Conservation (phyloP, 2,113 vertebrate species). For the Trachemys scripta region DNA sequence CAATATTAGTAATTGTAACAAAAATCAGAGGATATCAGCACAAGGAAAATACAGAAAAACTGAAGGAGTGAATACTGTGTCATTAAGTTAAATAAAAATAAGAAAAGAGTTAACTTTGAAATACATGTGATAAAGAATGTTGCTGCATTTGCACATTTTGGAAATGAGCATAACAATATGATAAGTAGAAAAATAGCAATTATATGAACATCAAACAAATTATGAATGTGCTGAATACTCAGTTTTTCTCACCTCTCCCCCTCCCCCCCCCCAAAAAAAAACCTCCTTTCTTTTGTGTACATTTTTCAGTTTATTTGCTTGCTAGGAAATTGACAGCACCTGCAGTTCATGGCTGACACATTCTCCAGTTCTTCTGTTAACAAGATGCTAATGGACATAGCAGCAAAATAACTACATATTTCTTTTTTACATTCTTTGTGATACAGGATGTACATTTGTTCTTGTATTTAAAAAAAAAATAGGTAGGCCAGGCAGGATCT, state of each 20-base stretch:
- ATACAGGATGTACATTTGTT: neutral
- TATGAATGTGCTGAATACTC: neutral
- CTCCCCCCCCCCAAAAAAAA: too few species aligned
- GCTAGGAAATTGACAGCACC: neutral
- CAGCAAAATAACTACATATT: neutral
- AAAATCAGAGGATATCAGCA: neutral
- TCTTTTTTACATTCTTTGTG: neutral
- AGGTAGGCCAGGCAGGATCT: neutral
- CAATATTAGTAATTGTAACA: neutral
- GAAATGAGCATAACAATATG: neutral
- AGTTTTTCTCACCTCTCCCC: neutral
- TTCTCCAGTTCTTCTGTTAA: neutral
- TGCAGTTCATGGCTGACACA: neutral
- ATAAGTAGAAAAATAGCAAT: neutral
- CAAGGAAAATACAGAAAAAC: neutral
- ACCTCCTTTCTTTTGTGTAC: neutral
- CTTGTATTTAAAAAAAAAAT: neutral
- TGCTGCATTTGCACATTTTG: neutral
- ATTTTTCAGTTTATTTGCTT: neutral
- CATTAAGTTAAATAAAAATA: neutral
- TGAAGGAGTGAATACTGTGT: neutral
- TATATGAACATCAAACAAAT: neutral
- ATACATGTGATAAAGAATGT: fast-evolving
- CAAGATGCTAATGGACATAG: neutral
- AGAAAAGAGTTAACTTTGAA: neutral